A percentile compares a stretch with the other conserved stretches of the same genome.
phyloP scores from a whole-genome alignment of 2,797 vertebrate genomes.

The Coregonus sp. region DNA sequence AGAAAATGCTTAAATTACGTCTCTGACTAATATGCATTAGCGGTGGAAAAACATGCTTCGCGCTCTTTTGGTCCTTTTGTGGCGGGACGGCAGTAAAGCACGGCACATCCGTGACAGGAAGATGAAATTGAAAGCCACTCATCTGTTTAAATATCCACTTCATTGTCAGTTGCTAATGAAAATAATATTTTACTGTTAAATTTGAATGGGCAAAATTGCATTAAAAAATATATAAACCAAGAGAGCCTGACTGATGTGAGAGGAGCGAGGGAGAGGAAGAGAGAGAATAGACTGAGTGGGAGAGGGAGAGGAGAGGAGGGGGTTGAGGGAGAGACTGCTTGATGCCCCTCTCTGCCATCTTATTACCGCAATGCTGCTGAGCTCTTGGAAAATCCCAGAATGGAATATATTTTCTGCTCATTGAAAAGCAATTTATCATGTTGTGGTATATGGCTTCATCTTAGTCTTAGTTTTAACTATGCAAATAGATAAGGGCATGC shows the following conservation, averaged over 20 bases:
- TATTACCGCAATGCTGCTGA: constrained; percentile 3
- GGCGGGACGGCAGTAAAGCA: constrained; percentile 32
- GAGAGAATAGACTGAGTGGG: constrained; percentile 5
- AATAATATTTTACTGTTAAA: constrained; percentile 76
- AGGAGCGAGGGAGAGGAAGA: constrained; percentile 29
- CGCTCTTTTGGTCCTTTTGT: constrained; percentile 7
- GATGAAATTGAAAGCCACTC: constrained; percentile 77
- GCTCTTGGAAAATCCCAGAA: background rate
- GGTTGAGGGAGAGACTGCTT: constrained; percentile 6
- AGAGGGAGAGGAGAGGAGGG: constrained; percentile 1
- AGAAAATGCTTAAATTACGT: background rate
- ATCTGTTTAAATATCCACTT: constrained; percentile 76
- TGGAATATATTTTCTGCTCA: constrained; percentile 23
- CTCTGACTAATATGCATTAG: constrained; percentile 2
- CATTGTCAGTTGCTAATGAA: constrained; percentile 76
- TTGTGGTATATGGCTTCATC: background rate
- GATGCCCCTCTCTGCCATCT: background rate
- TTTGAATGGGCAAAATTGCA: constrained; percentile 65
- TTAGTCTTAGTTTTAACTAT: background rate
- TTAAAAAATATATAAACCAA: constrained; percentile 71
- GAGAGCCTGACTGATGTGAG: constrained; percentile 66
- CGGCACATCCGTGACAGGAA: constrained; percentile 49
- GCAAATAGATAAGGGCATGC: background rate
- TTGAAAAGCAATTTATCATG: constrained; percentile 14
- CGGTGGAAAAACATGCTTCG: background rate